Conservation (phyloP, 2,113 vertebrate genomes). For the Tapirus terrestris region DNA sequence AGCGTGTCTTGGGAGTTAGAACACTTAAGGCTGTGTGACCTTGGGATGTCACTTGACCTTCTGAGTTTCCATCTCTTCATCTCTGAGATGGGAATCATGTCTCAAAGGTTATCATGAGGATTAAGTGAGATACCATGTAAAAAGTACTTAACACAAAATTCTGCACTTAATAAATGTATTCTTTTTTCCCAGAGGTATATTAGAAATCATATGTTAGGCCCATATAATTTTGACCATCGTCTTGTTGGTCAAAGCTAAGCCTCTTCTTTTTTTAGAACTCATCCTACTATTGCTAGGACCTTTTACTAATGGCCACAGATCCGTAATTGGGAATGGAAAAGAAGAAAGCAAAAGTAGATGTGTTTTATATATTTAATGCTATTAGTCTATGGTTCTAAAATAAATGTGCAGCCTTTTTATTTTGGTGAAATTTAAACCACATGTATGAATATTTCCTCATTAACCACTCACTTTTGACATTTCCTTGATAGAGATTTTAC, state of each 20-base stretch:
- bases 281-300: not conserved
- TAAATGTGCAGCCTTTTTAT: not conserved
- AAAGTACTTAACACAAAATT: not conserved
- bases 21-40: not conserved
- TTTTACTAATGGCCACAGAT: not conserved
- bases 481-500: conserved; percentile 48
- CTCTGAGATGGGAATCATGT: not conserved
- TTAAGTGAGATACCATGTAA: not conserved
- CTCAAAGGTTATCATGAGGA: not conserved
- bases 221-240: not conserved
- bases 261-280: not conserved
- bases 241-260: not conserved
- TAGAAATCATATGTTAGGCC: not conserved
- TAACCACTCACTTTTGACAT: conserved; percentile 12
- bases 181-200: not conserved
- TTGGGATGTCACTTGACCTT: not conserved
- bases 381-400: not conserved
- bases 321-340: not conserved
- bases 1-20: not conserved
- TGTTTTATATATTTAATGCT: conserved; percentile 33
- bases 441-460: not conserved
- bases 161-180: not conserved
- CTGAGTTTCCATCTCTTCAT: not conserved
- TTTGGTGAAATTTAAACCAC: conserved; percentile 49
- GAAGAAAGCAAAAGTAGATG: not conserved